These are phyloP conservation scores for Mus musculus DNA, from an alignment of 2,113 vertebrate genomes.

Conservation along the genomic window GRCm39 chr2:125674001-125674500, in stretches of 20 bases:
- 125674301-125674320: background rate
- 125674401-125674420: conserved; percentile 8
- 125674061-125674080: conserved; percentile 89
- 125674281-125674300: background rate
- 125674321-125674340: background rate
- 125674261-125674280: conserved; percentile 69
- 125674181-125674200: conserved; percentile 97
- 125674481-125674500: conserved; percentile 58
- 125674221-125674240: conserved; percentile 97
- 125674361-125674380: background rate
- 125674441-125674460: background rate
- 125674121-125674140: conserved; percentile 99
- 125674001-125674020: conserved; percentile 91
- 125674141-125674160: conserved; percentile 99
- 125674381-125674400: background rate
- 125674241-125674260: conserved; percentile 98
- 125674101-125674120: conserved; percentile 93
- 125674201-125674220: conserved; percentile 99
- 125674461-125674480: conserved; percentile 22
- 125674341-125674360: too few species aligned
- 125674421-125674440: background rate
- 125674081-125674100: conserved; percentile 86
- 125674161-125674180: conserved; percentile 99
- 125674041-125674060: conserved; percentile 91
- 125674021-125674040: conserved; percentile 91